A percentile compares a stretch with the other conserved stretches of the same genome.
Evolutionary conservation across 1,140 invertebrate genomes (phyloP).

Genomic region (Conus betulinus): DNA sequence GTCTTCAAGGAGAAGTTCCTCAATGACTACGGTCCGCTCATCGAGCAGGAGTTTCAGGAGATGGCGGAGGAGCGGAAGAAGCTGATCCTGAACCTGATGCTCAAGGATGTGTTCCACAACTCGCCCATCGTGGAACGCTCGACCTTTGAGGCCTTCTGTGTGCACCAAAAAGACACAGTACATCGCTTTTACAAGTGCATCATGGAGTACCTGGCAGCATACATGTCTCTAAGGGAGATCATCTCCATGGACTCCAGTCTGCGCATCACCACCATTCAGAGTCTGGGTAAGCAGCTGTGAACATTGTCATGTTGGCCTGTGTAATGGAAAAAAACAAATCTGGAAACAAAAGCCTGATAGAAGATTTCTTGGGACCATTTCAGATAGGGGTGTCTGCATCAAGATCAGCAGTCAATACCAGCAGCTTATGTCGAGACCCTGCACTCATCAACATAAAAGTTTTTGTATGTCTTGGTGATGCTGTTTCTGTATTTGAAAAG

Average conservation of each 20-base stretch:
- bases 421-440: too few relatives aligned
- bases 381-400: too few relatives aligned
- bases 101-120: conserved; percentile 63
- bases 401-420: too few relatives aligned
- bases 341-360: too few relatives aligned
- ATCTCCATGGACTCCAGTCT: conserved; percentile 67
- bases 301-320: too few relatives aligned
- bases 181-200: conserved; percentile 62
- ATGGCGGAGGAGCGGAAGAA: conserved; percentile 54
- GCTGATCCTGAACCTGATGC: conserved; percentile 61
- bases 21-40: conserved; percentile 54
- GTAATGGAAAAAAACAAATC: too few relatives aligned
- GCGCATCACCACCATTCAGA: conserved; percentile 66
- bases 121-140: conserved; percentile 44
- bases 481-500: too few relatives aligned
- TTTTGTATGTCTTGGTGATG: too few relatives aligned
- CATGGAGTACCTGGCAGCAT: conserved; percentile 57
- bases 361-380: too few relatives aligned
- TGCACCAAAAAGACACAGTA: conserved; percentile 47
- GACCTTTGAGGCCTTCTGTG: conserved; percentile 58
- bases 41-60: conserved; percentile 47
- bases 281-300: conserved; percentile 54
- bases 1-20: conserved; percentile 57
- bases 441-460: too few relatives aligned
- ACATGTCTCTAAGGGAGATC: conserved; percentile 63